These are phyloP conservation scores for Trogon melanurus DNA, from an alignment of 2,113 vertebrate genomes.

Conservation along the genomic window DNA sequence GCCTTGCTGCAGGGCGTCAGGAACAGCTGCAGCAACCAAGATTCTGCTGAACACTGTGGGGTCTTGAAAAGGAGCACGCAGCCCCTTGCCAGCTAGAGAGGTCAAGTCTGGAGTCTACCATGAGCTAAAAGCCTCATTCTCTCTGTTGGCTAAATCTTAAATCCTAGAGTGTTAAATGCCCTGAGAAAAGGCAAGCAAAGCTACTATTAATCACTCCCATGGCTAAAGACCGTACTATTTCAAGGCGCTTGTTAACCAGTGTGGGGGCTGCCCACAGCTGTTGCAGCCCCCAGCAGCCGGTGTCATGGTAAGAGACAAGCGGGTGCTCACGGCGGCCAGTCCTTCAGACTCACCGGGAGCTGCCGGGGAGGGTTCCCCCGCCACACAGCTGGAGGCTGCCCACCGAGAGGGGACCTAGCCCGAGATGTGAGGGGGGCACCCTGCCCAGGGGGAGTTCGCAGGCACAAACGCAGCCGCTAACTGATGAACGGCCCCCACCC, in stretches of 20 bases:
- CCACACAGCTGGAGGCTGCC: background rate
- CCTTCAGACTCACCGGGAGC: background rate
- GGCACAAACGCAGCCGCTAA: too few relatives aligned
- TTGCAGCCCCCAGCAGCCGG: background rate
- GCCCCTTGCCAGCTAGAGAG: background rate
- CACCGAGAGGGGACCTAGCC: too few relatives aligned
- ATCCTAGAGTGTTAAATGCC: background rate
- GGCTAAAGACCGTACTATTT: slow-evolving; percentile 17
- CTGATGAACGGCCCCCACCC: too few relatives aligned
- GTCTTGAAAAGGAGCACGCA: too few relatives aligned
- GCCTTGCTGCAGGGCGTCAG: background rate
- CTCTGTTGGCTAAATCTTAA: background rate
- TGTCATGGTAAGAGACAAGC: background rate
- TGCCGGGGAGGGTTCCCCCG: too few relatives aligned
- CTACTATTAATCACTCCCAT: background rate
- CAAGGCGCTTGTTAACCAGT: background rate
- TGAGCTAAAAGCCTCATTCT: background rate
- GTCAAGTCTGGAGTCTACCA: background rate
- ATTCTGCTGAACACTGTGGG: background rate
- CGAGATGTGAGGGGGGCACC: too few relatives aligned
- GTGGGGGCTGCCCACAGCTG: background rate
- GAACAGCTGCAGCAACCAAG: background rate
- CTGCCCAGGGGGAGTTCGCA: too few relatives aligned
- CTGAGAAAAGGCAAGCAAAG: background rate
- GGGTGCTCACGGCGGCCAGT: background rate